Evolutionary conservation across 2,797 vertebrate genomes (phyloP).

Genomic region (Eulemur mongoz): DNA sequence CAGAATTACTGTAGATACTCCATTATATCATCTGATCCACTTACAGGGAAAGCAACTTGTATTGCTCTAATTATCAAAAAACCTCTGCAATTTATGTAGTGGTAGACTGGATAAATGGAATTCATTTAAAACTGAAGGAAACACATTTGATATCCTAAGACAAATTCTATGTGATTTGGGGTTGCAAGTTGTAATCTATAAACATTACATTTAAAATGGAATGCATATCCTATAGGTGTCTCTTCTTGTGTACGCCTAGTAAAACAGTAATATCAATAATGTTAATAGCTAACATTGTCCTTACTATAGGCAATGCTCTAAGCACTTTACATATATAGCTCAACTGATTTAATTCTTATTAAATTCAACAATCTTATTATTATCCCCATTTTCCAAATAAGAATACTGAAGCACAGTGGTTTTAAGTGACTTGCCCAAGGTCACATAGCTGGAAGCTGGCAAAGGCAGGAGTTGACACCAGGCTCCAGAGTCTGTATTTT

Average conservation of each 20-base stretch:
- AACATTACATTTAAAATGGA: not conserved
- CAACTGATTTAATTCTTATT: not conserved
- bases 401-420: not conserved
- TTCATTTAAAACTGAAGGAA: not conserved
- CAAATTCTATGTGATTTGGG: not conserved
- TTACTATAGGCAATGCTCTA: not conserved
- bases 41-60: not conserved
- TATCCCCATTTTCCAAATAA: not conserved
- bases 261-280: not conserved
- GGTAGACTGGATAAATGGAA: not conserved
- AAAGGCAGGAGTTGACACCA: not conserved
- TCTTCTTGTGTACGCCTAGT: not conserved
- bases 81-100: not conserved
- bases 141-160: not conserved
- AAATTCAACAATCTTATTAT: not conserved
- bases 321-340: not conserved
- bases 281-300: not conserved
- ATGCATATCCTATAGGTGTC: not conserved
- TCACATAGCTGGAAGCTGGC: not conserved
- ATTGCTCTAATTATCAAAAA: not conserved
- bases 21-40: not conserved
- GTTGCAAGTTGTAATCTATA: not conserved
- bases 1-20: not conserved
- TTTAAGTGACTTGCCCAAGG: not conserved
- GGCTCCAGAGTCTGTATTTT: not conserved